Conservation (phyloP, 1,140 invertebrate species). For the Heliconius eleuchia region DNA sequence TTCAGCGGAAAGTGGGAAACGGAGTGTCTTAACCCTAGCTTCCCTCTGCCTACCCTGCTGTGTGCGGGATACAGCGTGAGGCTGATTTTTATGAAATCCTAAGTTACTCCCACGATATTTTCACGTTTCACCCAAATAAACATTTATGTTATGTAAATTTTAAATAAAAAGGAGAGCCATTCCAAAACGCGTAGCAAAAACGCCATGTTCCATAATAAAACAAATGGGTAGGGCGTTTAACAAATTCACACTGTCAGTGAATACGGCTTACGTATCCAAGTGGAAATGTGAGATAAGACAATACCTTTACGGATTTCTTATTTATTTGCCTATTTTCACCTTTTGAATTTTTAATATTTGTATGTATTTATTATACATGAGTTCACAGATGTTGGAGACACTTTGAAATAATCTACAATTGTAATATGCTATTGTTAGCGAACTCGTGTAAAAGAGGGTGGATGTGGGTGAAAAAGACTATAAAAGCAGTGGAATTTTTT, state of each 20-base stretch:
- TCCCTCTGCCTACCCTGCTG: no score
- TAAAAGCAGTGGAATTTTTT: no score
- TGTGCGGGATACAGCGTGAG: no score
- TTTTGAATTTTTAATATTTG: slow-evolving; percentile 10
- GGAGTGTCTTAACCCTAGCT: no score
- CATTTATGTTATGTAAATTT: not conserved
- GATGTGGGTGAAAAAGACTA: no score
- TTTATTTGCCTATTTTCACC: slow-evolving; percentile 15
- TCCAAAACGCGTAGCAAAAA: not conserved
- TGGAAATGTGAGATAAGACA: slow-evolving; percentile 28
- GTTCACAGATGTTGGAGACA: not conserved
- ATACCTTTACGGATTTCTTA: slow-evolving; percentile 23
- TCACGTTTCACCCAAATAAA: not conserved
- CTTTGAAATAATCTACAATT: not conserved
- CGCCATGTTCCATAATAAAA: slow-evolving; percentile 5
- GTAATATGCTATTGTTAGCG: no score
- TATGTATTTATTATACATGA: not conserved
- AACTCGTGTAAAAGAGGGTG: no score
- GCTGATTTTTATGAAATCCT: no score
- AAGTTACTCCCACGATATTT: no score
- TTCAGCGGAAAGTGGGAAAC: no score
- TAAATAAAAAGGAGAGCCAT: not conserved
- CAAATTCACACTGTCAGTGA: slow-evolving; percentile 21
- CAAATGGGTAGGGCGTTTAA: slow-evolving; percentile 14
- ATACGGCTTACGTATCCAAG: slow-evolving; percentile 26